Conservation (phyloP, 2,888 invertebrate species). For the Polyommatus iphigenia region DNA sequence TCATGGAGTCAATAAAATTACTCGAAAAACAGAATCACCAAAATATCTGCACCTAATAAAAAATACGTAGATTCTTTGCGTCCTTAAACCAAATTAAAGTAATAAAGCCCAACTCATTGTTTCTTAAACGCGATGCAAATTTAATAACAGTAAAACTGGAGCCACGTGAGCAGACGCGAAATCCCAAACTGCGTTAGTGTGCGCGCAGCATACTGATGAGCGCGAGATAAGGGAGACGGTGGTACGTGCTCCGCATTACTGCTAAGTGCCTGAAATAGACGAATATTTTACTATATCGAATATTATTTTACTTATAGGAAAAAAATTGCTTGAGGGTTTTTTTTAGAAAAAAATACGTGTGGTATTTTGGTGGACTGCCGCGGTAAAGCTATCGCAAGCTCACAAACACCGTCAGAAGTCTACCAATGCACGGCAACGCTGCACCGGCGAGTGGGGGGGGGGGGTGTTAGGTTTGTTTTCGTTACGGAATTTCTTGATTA, state of each 20-base stretch:
- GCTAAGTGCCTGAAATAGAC: background rate
- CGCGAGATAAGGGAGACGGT: slow-evolving; percentile 57
- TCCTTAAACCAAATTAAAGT: background rate
- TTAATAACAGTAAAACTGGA: slow-evolving; percentile 32
- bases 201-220: slow-evolving; percentile 53
- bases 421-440: no score
- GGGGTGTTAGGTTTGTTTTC: no score
- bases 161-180: slow-evolving; percentile 48
- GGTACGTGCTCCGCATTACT: slow-evolving; percentile 47
- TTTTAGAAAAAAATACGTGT: no score
- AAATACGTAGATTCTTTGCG: background rate
- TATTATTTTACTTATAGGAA: background rate
- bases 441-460: no score
- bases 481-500: no score
- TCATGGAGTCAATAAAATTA: no score
- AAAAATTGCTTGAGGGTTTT: background rate
- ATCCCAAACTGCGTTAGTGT: slow-evolving; percentile 58
- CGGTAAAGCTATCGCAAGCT: no score
- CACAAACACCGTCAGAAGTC: no score
- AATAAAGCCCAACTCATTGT: background rate
- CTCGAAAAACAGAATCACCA: no score
- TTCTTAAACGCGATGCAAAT: slow-evolving; percentile 19
- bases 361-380: no score
- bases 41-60: no score
- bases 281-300: background rate